These are phyloP conservation scores for Chlorodrepanis virens DNA, from an alignment of 2,113 vertebrate species.

Conservation along the genomic window DNA sequence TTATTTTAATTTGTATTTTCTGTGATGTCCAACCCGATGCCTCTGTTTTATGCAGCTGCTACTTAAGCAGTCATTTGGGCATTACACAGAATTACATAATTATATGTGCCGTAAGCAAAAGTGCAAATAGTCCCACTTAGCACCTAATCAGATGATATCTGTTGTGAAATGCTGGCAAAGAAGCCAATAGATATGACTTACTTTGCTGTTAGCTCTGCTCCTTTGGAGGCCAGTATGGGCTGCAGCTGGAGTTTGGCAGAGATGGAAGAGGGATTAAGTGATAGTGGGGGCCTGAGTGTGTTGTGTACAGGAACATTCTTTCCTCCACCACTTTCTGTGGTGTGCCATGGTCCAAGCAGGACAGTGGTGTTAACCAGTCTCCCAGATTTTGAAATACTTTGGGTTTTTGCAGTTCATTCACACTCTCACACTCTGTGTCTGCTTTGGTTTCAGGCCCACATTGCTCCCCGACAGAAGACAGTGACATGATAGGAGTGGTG, in stretches of 20 bases:
- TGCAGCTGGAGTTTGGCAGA: slow-evolving; percentile 48
- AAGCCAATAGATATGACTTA: slow-evolving; percentile 23
- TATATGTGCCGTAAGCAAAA: slow-evolving; percentile 56
- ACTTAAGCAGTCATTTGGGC: slow-evolving; percentile 33
- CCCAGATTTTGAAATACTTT: neutral
- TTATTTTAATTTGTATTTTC: slow-evolving; percentile 14
- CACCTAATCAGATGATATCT: slow-evolving; percentile 57
- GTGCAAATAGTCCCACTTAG: slow-evolving; percentile 64
- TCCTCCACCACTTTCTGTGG: neutral
- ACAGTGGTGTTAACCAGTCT: neutral
- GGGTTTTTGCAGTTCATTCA: neutral
- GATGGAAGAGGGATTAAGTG: slow-evolving; percentile 47
- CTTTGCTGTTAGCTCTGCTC: neutral
- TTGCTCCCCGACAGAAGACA: neutral
- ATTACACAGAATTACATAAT: slow-evolving; percentile 51
- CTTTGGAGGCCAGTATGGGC: neutral
- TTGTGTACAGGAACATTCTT: slow-evolving; percentile 17
- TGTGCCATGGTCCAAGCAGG: neutral
- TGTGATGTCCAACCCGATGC: neutral
- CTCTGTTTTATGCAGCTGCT: slow-evolving; percentile 46
- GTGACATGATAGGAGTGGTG: neutral
- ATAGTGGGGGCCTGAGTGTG: neutral
- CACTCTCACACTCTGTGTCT: neutral
- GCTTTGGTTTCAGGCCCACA: slow-evolving; percentile 2
- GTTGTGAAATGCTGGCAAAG: slow-evolving; percentile 39